Evolutionary conservation across 2,113 vertebrate species (phyloP).

Genomic region (Candoia aspera): DNA sequence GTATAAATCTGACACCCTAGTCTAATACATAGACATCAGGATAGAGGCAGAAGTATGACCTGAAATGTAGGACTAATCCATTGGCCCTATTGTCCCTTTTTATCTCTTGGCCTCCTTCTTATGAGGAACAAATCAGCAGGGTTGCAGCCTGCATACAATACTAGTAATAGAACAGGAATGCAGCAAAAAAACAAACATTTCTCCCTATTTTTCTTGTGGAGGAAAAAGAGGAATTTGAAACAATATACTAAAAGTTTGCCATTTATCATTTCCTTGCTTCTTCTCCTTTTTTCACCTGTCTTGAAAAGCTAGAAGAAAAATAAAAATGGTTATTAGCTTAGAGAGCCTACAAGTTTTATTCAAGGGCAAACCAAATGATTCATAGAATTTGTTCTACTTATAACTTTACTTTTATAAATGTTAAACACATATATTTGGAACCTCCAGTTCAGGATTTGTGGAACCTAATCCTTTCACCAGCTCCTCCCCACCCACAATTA

Average conservation of each 20-base stretch:
- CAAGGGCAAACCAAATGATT: neutral
- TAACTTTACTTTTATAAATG: neutral
- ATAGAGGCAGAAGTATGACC: neutral
- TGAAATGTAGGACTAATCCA: neutral
- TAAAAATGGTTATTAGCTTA: neutral
- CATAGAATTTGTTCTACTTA: neutral
- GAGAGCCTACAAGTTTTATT: neutral
- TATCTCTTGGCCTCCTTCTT: neutral
- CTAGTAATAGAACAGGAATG: neutral
- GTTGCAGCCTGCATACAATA: neutral
- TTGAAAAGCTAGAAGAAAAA: neutral
- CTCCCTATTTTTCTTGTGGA: neutral
- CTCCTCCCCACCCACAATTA: neutral
- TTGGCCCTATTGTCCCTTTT: neutral
- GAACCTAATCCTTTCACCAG: neutral
- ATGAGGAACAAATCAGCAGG: neutral
- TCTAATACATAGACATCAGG: neutral
- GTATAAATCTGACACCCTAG: too few species aligned
- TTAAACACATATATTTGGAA: neutral
- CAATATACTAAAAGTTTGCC: neutral
- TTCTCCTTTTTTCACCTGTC: neutral
- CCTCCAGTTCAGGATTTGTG: neutral
- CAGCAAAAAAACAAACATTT: neutral
- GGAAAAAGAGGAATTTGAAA: neutral
- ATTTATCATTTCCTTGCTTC: neutral